Percentiles rank a stretch among this genome's conserved stretches.
Conservation (phyloP, 2,888 invertebrate genomes). For the Hartigia nigra region DNA sequence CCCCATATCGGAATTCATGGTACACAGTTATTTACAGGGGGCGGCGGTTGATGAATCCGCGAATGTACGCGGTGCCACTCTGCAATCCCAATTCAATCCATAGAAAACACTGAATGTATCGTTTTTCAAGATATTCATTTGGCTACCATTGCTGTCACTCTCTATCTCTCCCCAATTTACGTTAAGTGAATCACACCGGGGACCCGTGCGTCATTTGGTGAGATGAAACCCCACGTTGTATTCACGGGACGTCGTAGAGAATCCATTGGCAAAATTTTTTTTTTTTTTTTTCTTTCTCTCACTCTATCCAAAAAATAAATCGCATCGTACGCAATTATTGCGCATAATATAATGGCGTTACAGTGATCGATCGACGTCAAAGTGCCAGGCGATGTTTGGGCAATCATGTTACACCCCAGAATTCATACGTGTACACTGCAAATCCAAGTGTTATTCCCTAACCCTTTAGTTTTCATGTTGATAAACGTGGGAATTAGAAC, state of each 20-base stretch:
- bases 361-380: neutral
- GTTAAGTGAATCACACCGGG: neutral
- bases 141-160: neutral
- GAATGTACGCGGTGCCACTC: constrained; percentile 7
- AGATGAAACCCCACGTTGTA: neutral
- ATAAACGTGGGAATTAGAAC: too few species aligned
- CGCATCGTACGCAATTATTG: neutral
- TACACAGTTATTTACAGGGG: constrained; percentile 40
- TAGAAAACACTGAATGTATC: constrained; percentile 2
- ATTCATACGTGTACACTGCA: too few species aligned
- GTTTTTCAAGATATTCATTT: neutral
- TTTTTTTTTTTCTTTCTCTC: neutral
- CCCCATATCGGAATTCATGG: constrained; percentile 39
- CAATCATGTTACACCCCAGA: neutral
- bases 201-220: neutral
- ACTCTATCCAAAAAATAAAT: neutral
- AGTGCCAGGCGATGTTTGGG: neutral
- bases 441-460: too few species aligned
- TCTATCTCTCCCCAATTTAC: neutral
- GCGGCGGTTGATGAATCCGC: constrained; percentile 39
- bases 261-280: neutral
- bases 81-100: neutral
- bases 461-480: too few species aligned
- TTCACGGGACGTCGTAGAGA: neutral
- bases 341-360: neutral